Conservation (phyloP, 64 coral and sea anemone species). For the Cladopsammia gracilis region DNA sequence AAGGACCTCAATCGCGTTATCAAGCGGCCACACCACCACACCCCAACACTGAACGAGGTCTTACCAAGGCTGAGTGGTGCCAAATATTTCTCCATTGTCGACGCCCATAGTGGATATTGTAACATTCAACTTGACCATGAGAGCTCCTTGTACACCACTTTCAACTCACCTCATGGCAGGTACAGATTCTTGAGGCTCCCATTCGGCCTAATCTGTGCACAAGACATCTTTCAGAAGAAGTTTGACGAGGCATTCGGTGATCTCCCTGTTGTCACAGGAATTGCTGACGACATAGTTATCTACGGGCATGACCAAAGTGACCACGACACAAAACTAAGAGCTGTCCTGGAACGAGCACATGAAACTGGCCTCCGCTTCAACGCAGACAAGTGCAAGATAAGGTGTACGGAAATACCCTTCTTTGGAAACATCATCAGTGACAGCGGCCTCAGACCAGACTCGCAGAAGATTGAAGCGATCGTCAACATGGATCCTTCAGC, state of each 20-base stretch:
- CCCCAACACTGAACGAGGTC: constrained; percentile 48
- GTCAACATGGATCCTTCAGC: constrained; percentile 70
- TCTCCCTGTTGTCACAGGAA: constrained; percentile 59
- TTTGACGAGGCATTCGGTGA: constrained; percentile 52
- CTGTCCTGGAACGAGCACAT: constrained; percentile 50
- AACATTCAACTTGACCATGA: constrained; percentile 40
- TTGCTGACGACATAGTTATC: constrained; percentile 60
- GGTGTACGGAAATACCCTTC: constrained; percentile 36
- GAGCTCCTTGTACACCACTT: constrained; percentile 50
- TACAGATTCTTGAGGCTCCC: constrained; percentile 42
- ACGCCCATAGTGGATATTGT: constrained; percentile 43
- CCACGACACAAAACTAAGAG: constrained; percentile 58
- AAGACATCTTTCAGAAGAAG: constrained; percentile 25
- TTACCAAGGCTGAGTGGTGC: constrained; percentile 34
- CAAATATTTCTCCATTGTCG: constrained; percentile 53
- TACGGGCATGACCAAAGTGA: constrained; percentile 1
- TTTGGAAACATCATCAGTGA: constrained; percentile 71
- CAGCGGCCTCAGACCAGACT: constrained; percentile 45
- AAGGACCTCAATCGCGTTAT: constrained; percentile 56
- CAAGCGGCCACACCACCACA: constrained; percentile 50
- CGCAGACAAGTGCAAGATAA: constrained; percentile 59
- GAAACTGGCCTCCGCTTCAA: constrained; percentile 53
- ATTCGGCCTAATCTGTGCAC: constrained; percentile 61
- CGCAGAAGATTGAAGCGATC: constrained; percentile 71
- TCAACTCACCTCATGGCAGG: constrained; percentile 40